Evolutionary conservation across 2,888 invertebrate genomes (phyloP).

Genomic region (Diaperis boleti): DNA sequence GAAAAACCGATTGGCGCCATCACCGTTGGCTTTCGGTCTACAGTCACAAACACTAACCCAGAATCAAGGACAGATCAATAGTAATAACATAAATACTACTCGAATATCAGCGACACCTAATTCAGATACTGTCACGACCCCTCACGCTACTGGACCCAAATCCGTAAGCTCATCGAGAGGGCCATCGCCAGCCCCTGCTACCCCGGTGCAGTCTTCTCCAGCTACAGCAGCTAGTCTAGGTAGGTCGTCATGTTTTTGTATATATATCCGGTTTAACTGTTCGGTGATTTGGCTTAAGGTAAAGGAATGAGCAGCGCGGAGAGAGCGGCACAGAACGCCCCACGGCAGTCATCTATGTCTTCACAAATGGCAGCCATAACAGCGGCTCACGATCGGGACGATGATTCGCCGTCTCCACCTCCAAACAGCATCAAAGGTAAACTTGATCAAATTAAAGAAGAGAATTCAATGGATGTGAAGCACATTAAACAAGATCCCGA

Average conservation of each 20-base stretch:
- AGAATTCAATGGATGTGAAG: slow-evolving; percentile 69
- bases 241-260: too few relatives aligned
- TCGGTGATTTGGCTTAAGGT: slow-evolving; percentile 46
- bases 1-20: slow-evolving; percentile 69
- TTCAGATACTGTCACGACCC: slow-evolving; percentile 66
- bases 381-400: slow-evolving; percentile 76
- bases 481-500: slow-evolving; percentile 77
- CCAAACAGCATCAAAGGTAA: slow-evolving; percentile 74
- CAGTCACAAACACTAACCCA: slow-evolving; percentile 58
- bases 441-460: slow-evolving; percentile 76
- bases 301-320: slow-evolving; percentile 70
- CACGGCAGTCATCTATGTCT: slow-evolving; percentile 71
- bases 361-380: slow-evolving; percentile 81
- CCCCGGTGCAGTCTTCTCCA: slow-evolving; percentile 64
- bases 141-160: slow-evolving; percentile 73
- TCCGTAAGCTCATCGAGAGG: slow-evolving; percentile 74
- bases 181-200: slow-evolving; percentile 69
- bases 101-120: slow-evolving; percentile 62
- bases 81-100: slow-evolving; percentile 60
- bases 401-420: slow-evolving; percentile 73
- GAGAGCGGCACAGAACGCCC: slow-evolving; percentile 67
- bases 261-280: too few relatives aligned
- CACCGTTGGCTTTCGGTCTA: slow-evolving; percentile 62
- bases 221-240: slow-evolving; percentile 67
- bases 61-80: slow-evolving; percentile 67